Conservation (phyloP, 2,797 vertebrate species). For the Sitta carolinensis region DNA sequence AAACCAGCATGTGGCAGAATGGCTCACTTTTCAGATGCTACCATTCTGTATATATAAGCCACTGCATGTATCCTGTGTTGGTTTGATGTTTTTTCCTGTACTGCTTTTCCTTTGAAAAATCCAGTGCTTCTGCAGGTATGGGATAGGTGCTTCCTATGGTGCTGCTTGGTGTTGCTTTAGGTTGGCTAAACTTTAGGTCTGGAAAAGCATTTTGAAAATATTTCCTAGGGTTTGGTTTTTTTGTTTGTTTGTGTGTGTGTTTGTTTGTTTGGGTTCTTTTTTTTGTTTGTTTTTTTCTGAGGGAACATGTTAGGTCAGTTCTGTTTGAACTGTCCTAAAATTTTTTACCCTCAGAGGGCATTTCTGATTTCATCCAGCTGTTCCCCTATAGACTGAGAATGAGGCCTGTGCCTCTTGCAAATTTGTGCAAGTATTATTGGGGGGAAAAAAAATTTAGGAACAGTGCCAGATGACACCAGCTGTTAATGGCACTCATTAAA, state of each 20-base stretch:
- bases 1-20: background rate
- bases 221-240: background rate
- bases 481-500: background rate
- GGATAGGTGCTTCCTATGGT: background rate
- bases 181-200: background rate
- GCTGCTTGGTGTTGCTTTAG: background rate
- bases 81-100: background rate
- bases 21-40: background rate
- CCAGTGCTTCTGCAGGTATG: rapidly evolving
- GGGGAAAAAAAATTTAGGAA: background rate
- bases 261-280: too few relatives aligned
- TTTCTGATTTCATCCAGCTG: background rate
- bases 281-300: too few relatives aligned
- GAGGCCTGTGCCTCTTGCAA: background rate
- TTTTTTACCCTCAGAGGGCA: background rate
- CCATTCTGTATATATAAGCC: background rate
- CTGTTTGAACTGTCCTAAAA: background rate
- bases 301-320: background rate
- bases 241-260: too few relatives aligned
- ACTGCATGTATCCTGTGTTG: background rate
- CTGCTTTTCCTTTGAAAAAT: background rate
- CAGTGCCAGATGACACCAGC: background rate
- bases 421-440: background rate
- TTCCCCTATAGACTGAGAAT: background rate
- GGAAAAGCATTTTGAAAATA: background rate